A percentile compares a stretch with the other conserved stretches of the same genome.
These are phyloP conservation scores for Lucilia cuprina DNA, from an alignment of 1,140 invertebrate species.

Conservation along the genomic window DNA sequence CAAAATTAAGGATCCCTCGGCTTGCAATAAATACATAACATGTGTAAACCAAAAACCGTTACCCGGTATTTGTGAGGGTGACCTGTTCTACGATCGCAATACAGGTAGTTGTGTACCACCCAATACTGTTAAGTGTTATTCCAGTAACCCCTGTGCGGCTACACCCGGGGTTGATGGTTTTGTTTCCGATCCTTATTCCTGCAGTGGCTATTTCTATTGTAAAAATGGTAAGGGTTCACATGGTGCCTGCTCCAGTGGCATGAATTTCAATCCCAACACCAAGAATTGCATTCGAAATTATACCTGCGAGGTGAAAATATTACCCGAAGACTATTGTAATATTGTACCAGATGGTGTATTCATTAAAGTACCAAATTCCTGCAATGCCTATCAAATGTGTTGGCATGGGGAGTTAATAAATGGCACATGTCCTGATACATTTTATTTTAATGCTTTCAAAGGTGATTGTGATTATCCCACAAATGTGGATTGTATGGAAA, in stretches of 20 bases:
- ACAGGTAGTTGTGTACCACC: constrained; percentile 44
- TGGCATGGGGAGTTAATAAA: constrained; percentile 46
- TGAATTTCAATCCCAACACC: constrained; percentile 50
- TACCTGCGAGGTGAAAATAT: constrained; percentile 42
- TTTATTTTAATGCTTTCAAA: constrained; percentile 46
- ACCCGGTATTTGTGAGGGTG: constrained; percentile 42
- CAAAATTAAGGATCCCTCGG: constrained; percentile 52
- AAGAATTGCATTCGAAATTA: constrained; percentile 50
- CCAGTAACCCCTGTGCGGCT: constrained; percentile 51
- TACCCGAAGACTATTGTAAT: constrained; percentile 53
- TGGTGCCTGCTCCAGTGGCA: constrained; percentile 46
- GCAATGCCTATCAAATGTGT: constrained; percentile 52
- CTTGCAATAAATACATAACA: constrained; percentile 49
- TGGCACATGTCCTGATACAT: constrained; percentile 48
- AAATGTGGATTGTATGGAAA: constrained; percentile 45
- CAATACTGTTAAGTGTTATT: constrained; percentile 47
- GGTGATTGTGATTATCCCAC: constrained; percentile 50
- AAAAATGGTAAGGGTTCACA: constrained; percentile 42
- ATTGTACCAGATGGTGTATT: constrained; percentile 56
- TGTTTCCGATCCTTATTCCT: constrained; percentile 52
- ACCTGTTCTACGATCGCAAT: constrained; percentile 49
- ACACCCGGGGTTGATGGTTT: constrained; percentile 44
- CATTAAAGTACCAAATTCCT: constrained; percentile 45
- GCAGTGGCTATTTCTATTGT: constrained; percentile 56
- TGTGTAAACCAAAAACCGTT: constrained; percentile 48